Evolutionary conservation across 2,113 vertebrate genomes (phyloP), one percentile per base, ranked within the genome.

Genomic region (Forbesichthys papilliferus): DNA sequence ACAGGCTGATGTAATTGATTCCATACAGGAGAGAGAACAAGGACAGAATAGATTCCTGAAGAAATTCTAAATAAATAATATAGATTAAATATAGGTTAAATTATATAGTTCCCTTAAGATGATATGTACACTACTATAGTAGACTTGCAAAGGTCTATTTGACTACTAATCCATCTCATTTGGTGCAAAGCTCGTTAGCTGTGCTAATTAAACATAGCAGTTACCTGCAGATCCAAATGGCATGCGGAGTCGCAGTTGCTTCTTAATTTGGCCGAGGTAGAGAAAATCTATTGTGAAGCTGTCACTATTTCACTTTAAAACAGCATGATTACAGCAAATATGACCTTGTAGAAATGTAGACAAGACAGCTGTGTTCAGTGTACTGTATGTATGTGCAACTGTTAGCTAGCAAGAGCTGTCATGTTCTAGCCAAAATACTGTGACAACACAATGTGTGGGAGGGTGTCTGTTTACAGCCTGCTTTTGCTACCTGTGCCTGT

Each of bases 141-240:
- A 27, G 27, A 27, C 36, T 42, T 42, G 4, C 7, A 42, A 42
- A 42, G 5, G 36, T 3, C 47, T 52, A 42, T 16, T 54, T 51
- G 33, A 9, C 33, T 61, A 20, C 42, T 47, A n/a, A 11, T 42
- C 48, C 12, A 33, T 27, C 36, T 66, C 13, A 14, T 78, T 74
- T 27, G 61, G 82, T 88, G 69, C 48, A 62, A 64, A 71, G 53
- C 60, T 74, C 67, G 51, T 77, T 73, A 66, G 34, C 68, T 48
- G 60, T 77, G 70, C 67, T 70, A 77, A 74, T 77, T 64, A 68
- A 48, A 57, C n/a, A 58, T 36, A 18, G 18, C 49, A 12, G 69
- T 48, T 46, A 47, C 33, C 33, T 64, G 60, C 54, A 53, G 55
- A 67, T 7, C 2, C n/a, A 5, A 68, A 46, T 51, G 1, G 42